Evolutionary conservation across 2,888 invertebrate species (phyloP), one percentile per base, ranked within the genome.

Genomic region (Stegophylla sp.): DNA sequence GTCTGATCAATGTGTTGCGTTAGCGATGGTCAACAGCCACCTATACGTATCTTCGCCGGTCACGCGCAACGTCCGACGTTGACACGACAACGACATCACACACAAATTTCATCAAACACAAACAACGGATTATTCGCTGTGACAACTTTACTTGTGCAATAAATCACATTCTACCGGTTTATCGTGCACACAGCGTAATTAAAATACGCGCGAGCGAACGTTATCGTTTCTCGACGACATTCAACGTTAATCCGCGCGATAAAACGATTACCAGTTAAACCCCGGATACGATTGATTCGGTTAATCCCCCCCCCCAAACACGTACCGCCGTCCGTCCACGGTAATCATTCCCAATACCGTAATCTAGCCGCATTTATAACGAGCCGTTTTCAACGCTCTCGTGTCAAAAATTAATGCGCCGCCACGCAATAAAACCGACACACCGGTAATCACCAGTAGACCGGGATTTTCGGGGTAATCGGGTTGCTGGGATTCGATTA

Each of bases 401-500:
- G 34, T 34, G 34, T 34, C 34, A 7, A 34, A 34, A 34, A 3
- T 3, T 5, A 34, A n/a, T n/a, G n/a, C 20, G 5, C 12, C 20
- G 63, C n/a, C 4, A 13, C 20, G 43, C 23, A 13, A 43, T 66
- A 66, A 43, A 43, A 41, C 23, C 28, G 20, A 10, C 3, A 3
- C 28, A 17, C n/a, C 10, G n/a, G 41, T 64, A 64, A 28, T 5
- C n/a, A 41, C 63, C 34, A 17, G 67, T 26, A 10, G 15, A 23
- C 15, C 23, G 45, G 66, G 45, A 67, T 45, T 67, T 67, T 67
- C 26, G 45, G 67, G n/a, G n/a, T n/a, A n/a, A n/a, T n/a, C n/a
- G n/a, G n/a, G n/a, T n/a, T n/a, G n/a, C n/a, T n/a, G n/a, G n/a
- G n/a, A n/a, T n/a, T n/a, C n/a, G n/a, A n/a, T n/a, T n/a, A n/a